Evolutionary conservation across 2,888 invertebrate species (phyloP).

Genomic region (Sarcophaga rosellei): DNA sequence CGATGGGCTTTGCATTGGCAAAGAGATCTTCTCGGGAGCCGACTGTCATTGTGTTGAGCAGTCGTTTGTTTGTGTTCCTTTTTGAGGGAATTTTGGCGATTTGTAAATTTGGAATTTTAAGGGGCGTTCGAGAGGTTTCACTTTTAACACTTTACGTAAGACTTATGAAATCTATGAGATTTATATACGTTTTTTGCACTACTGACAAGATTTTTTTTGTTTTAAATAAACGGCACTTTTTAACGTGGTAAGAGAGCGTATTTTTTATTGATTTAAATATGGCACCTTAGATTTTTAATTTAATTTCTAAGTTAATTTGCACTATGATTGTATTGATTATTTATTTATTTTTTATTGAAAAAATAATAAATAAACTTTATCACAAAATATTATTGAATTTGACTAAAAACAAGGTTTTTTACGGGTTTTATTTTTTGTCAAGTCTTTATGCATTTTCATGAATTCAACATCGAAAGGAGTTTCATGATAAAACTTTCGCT

Average conservation of each 20-base stretch:
- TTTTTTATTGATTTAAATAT: conserved; percentile 23
- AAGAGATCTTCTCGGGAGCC: conserved; percentile 80
- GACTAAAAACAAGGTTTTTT: conserved; percentile 70
- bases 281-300: conserved; percentile 50
- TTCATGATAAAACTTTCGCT: conserved; percentile 62
- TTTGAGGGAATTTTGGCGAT: conserved; percentile 57
- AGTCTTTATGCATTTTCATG: conserved; percentile 80
- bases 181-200: too few species aligned
- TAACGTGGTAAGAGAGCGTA: not conserved
- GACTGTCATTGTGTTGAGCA: conserved; percentile 77
- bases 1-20: conserved; percentile 78
- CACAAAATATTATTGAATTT: conserved; percentile 72
- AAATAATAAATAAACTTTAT: conserved; percentile 60
- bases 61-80: conserved; percentile 39
- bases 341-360: conserved; percentile 43
- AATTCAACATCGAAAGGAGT: conserved; percentile 66
- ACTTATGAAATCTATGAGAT: too few species aligned
- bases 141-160: not conserved
- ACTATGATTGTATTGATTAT: conserved; percentile 45
- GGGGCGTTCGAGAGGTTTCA: not conserved
- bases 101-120: not conserved
- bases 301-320: conserved; percentile 54
- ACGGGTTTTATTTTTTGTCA: conserved; percentile 79
- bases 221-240: conserved; percentile 23
- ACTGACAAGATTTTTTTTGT: not conserved